Conservation (phyloP, 2,113 vertebrate species). For the Upupa epops region DNA sequence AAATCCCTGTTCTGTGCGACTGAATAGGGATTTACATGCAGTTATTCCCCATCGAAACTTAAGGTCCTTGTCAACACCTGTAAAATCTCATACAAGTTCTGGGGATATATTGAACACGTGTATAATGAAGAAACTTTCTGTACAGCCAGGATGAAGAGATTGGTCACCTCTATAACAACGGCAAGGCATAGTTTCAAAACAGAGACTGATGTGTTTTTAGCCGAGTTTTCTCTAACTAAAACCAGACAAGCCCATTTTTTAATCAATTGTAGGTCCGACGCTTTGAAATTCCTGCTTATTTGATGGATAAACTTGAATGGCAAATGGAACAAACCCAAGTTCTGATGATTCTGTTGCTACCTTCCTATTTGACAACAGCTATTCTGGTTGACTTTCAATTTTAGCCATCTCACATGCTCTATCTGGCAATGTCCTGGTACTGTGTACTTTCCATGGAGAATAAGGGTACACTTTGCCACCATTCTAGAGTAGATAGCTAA, state of each 20-base stretch:
- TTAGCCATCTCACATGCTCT: not conserved
- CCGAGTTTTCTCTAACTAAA: not conserved
- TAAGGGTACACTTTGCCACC: not conserved
- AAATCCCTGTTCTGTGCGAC: not conserved
- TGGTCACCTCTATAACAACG: not conserved
- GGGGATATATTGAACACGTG: not conserved
- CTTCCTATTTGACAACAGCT: not conserved
- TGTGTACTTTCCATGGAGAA: not conserved
- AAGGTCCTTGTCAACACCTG: not conserved
- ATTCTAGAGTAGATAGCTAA: not conserved
- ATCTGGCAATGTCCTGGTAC: not conserved
- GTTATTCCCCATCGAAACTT: fast-evolving
- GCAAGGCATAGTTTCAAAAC: not conserved
- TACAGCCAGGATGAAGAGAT: not conserved
- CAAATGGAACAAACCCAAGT: not conserved
- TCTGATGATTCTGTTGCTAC: not conserved
- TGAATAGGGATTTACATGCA: not conserved
- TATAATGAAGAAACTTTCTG: not conserved
- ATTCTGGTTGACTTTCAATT: not conserved
- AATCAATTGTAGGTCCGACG: not conserved
- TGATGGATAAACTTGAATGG: not conserved
- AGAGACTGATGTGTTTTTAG: not conserved
- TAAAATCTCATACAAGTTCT: not conserved
- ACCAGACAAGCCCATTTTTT: not conserved
- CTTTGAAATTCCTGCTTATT: not conserved